Percentiles rank a stretch among this genome's conserved stretches.
Conservation (phyloP, 2,888 invertebrate species). For the Drosophila quinaria region DNA sequence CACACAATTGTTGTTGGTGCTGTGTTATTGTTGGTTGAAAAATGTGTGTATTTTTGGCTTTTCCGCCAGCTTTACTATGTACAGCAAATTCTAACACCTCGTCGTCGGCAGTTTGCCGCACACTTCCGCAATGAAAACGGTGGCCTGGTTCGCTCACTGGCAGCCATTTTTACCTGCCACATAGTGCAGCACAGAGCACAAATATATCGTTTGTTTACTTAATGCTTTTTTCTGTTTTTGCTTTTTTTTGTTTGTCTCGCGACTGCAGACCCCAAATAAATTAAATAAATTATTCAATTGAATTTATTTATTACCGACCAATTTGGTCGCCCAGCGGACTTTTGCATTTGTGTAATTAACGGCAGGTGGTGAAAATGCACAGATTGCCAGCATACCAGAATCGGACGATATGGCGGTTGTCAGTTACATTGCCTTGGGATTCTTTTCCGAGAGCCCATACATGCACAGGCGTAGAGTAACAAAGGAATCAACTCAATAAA, state of each 20-base stretch:
- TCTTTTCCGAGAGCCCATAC: slow-evolving; percentile 19
- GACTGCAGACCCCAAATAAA: slow-evolving; percentile 73
- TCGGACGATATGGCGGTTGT: slow-evolving; percentile 30
- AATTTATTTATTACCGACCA: slow-evolving; percentile 83
- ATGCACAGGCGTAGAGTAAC: not conserved
- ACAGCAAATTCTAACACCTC: slow-evolving; percentile 73
- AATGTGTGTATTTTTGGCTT: slow-evolving; percentile 41
- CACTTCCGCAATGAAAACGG: slow-evolving; percentile 72
- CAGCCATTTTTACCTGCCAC: slow-evolving; percentile 65
- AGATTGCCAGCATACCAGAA: slow-evolving; percentile 41
- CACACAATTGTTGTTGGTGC: slow-evolving; percentile 34
- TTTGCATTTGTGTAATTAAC: slow-evolving; percentile 82
- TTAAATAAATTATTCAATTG: slow-evolving; percentile 85
- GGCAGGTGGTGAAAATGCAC: slow-evolving; percentile 53
- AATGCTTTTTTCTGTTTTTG: slow-evolving; percentile 24
- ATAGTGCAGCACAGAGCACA: slow-evolving; percentile 10
- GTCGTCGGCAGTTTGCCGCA: slow-evolving; percentile 68
- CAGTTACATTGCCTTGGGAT: slow-evolving; percentile 39
- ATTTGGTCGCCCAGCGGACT: slow-evolving; percentile 63
- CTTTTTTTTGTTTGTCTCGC: slow-evolving; percentile 49
- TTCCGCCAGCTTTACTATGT: slow-evolving; percentile 22
- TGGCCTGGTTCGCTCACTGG: slow-evolving; percentile 35
- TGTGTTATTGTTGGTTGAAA: slow-evolving; percentile 42
- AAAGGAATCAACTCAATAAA: not conserved
- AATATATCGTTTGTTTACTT: slow-evolving; percentile 36